These are phyloP conservation scores for Sciaenops ocellatus DNA, from an alignment of 2,797 vertebrate species.

Conservation along the genomic window DNA sequence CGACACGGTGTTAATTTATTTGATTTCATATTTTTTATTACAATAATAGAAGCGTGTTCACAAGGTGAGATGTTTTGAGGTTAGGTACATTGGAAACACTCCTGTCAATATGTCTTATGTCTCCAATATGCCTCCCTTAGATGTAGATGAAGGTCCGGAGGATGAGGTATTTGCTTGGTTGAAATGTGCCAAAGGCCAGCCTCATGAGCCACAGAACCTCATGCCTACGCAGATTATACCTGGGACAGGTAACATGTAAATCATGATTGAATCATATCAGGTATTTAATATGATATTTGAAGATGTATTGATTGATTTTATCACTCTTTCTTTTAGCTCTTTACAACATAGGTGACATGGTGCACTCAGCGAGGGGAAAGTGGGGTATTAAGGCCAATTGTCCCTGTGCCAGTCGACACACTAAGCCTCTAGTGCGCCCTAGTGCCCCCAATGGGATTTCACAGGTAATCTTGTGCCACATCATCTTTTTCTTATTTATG, in stretches of 20 bases:
- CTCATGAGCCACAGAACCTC: constrained; percentile 98
- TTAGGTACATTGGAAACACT: neutral
- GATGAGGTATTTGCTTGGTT: constrained; percentile 99
- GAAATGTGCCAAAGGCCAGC: constrained; percentile 98
- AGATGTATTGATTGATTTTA: neutral
- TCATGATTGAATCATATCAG: neutral
- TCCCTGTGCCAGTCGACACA: constrained; percentile 95
- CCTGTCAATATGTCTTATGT: neutral
- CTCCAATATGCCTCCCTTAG: constrained; percentile 74
- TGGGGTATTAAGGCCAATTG: constrained; percentile 99
- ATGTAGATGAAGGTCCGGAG: constrained; percentile 91
- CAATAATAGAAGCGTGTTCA: neutral
- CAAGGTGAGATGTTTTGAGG: neutral
- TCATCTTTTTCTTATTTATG: constrained; percentile 6
- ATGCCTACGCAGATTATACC: constrained; percentile 99
- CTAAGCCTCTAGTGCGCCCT: constrained; percentile 92
- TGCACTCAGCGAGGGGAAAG: constrained; percentile 97
- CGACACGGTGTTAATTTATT: neutral
- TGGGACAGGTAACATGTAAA: constrained; percentile 90
- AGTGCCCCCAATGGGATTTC: constrained; percentile 96
- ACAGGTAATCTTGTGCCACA: constrained; percentile 88
- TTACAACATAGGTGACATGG: constrained; percentile 99
- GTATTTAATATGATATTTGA: neutral
- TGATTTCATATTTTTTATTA: neutral
- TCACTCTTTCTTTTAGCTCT: constrained; percentile 86